Conservation (phyloP, 1,140 invertebrate species). For the Calliopsis andreniformis region DNA sequence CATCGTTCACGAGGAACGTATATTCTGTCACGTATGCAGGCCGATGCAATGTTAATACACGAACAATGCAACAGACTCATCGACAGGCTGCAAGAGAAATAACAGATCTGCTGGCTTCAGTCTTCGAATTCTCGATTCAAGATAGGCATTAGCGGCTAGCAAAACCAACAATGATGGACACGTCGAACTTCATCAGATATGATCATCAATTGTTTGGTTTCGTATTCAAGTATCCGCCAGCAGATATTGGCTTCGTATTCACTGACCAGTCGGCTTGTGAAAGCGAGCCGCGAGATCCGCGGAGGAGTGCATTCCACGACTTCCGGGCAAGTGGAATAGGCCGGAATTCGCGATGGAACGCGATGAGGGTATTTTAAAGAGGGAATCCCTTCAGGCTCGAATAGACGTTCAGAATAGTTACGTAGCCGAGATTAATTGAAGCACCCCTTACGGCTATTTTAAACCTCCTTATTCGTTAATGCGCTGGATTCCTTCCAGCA, state of each 20-base stretch:
- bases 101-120: slow-evolving; percentile 24
- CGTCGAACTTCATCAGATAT: slow-evolving; percentile 2
- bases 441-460: neutral
- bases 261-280: neutral
- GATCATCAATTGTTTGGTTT: slow-evolving; percentile 52
- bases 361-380: slow-evolving; percentile 26
- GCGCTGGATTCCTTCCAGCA: neutral
- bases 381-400: neutral
- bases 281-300: neutral
- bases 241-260: slow-evolving; percentile 53
- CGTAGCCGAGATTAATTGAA: slow-evolving; percentile 29
- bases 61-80: neutral
- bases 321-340: slow-evolving; percentile 15
- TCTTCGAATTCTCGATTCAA: slow-evolving; percentile 28
- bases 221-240: slow-evolving; percentile 15
- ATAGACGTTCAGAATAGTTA: slow-evolving; percentile 5
- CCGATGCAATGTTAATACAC: neutral
- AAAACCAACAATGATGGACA: slow-evolving; percentile 49
- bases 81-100: neutral
- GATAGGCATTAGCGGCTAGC: neutral
- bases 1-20: slow-evolving; percentile 32
- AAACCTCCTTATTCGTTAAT: slow-evolving; percentile 1
- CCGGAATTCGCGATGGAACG: slow-evolving; percentile 26
- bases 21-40: slow-evolving; percentile 12
- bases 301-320: slow-evolving; percentile 27